Percentiles rank a stretch among this genome's conserved stretches.
These are phyloP conservation scores for Tupiocoris notatus DNA, from an alignment of 2,888 invertebrate species.

Conservation along the genomic window DNA sequence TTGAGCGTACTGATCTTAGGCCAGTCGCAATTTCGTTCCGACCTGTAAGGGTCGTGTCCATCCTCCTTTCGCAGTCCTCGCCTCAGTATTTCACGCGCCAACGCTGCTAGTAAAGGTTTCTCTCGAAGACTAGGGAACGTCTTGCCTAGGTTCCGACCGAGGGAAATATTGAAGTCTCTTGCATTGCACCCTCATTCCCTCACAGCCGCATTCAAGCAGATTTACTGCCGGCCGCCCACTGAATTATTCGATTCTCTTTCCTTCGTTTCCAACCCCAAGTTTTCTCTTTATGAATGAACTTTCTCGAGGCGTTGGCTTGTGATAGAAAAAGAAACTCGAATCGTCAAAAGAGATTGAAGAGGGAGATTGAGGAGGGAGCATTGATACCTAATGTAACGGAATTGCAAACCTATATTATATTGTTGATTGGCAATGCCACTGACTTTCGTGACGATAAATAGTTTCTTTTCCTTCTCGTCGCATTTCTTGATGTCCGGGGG, in stretches of 20 bases:
- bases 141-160: neutral
- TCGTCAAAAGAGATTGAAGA: too few species aligned
- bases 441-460: too few species aligned
- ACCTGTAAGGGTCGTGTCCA: neutral
- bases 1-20: too few species aligned
- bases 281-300: slow-evolving; percentile 24
- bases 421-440: too few species aligned
- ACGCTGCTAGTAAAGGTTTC: neutral
- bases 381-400: too few species aligned
- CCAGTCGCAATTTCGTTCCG: too few species aligned
- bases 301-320: neutral
- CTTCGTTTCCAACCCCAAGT: slow-evolving; percentile 11
- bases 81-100: neutral
- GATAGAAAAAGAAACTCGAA: too few species aligned
- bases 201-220: slow-evolving; percentile 5
- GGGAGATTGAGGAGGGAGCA: too few species aligned
- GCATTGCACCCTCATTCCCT: neutral
- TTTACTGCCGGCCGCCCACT: slow-evolving; percentile 22
- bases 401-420: too few species aligned
- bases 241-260: slow-evolving; percentile 24
- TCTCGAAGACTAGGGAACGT: neutral
- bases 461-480: too few species aligned
- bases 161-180: neutral
- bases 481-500: too few species aligned
- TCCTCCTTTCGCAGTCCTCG: neutral